Percentiles rank a stretch among this genome's conserved stretches.
These are phyloP conservation scores for Alentia gelatinosa DNA, from an alignment of 2,888 invertebrate species.

Conservation along the genomic window DNA sequence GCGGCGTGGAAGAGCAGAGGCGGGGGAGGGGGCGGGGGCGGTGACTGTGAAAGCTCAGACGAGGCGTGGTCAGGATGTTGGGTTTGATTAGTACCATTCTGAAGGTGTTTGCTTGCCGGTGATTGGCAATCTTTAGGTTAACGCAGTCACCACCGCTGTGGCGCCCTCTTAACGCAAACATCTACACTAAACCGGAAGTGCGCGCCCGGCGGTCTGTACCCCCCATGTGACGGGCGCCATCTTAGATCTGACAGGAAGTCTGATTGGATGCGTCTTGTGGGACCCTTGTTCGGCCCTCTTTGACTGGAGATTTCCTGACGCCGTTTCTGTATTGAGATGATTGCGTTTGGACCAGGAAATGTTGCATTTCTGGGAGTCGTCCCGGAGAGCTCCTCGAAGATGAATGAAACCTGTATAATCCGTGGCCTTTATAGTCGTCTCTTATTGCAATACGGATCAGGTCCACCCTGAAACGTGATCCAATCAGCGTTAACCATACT, in stretches of 20 bases:
- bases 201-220: not conserved
- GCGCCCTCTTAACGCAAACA: not conserved
- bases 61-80: not conserved
- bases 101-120: not conserved
- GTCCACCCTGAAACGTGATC: too few relatives aligned
- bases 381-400: not conserved
- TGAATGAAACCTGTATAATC: not conserved
- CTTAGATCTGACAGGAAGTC: conserved; percentile 44
- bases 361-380: not conserved
- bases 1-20: too few relatives aligned
- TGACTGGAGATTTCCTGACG: conserved; percentile 37
- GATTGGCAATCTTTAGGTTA: conserved; percentile 28
- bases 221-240: conserved; percentile 46
- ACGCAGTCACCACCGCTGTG: not conserved
- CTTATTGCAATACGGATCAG: too few relatives aligned
- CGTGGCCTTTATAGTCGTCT: not conserved
- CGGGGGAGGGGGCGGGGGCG: not conserved
- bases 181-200: not conserved
- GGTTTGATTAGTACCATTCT: not conserved
- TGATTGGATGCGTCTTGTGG: conserved; percentile 43
- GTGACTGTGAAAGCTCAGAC: not conserved
- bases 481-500: too few relatives aligned
- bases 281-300: conserved; percentile 27
- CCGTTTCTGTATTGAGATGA: conserved; percentile 14
- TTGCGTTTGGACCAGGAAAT: not conserved